Conservation (phyloP, 2,888 invertebrate species). For the Pteria penguin region DNA sequence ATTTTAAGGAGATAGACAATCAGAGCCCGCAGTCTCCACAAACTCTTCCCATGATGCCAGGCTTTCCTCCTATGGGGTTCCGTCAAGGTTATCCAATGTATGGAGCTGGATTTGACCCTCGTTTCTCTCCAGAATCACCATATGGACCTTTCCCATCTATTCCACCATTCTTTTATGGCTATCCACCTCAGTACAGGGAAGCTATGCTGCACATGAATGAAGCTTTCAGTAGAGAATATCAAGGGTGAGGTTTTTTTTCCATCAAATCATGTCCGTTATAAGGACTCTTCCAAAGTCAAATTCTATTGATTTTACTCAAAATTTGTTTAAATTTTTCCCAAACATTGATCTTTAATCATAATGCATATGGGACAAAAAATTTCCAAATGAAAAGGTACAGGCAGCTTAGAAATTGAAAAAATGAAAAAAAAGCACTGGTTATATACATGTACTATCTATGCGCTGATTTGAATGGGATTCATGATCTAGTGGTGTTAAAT, state of each 20-base stretch:
- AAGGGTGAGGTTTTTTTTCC: conserved; percentile 51
- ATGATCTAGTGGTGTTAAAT: no score
- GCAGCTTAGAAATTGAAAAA: no score
- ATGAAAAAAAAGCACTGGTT: no score
- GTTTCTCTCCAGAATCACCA: conserved; percentile 36
- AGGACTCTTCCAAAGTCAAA: no score
- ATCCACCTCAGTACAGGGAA: conserved; percentile 43
- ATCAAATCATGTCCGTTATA: background rate
- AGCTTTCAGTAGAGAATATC: conserved; percentile 55
- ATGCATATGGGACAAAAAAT: no score
- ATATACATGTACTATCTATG: no score
- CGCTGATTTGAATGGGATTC: no score
- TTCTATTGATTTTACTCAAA: no score
- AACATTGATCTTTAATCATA: no score
- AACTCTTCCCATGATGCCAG: conserved; percentile 35
- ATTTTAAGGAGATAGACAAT: conserved; percentile 62
- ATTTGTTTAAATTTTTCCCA: no score
- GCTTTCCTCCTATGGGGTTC: conserved; percentile 23
- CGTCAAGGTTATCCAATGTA: conserved; percentile 17
- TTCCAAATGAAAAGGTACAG: no score
- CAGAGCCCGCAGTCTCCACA: conserved; percentile 48
- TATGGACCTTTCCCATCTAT: conserved; percentile 45
- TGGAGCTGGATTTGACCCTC: conserved; percentile 45
- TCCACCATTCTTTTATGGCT: conserved; percentile 55
- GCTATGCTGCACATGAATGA: conserved; percentile 48